These are phyloP conservation scores for Brotogeris chrysoptera DNA, from an alignment of 2,797 vertebrate genomes.

Conservation along the genomic window DNA sequence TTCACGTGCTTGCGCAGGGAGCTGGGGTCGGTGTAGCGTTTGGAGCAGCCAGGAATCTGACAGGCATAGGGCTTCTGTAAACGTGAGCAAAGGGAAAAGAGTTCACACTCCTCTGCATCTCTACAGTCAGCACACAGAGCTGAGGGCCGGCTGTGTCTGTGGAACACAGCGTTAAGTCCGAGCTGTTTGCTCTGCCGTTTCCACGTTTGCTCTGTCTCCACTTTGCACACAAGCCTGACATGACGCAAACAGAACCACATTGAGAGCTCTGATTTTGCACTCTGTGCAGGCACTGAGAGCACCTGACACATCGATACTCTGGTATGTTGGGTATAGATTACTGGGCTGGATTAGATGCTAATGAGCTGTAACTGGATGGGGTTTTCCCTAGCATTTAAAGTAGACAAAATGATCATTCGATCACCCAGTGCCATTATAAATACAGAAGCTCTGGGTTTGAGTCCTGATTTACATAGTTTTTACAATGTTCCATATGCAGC, in stretches of 20 bases:
- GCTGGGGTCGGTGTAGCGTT: constrained; percentile 98
- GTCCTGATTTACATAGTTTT: background rate
- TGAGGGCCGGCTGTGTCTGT: background rate
- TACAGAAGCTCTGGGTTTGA: background rate
- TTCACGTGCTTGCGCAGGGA: constrained; percentile 98
- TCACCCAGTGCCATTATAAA: background rate
- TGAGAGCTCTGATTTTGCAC: background rate
- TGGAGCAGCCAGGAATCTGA: constrained; percentile 97
- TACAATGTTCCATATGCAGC: background rate
- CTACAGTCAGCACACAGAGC: background rate
- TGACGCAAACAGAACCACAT: background rate
- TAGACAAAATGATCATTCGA: background rate
- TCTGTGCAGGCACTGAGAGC: background rate
- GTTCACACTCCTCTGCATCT: background rate
- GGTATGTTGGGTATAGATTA: background rate
- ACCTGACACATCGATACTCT: background rate
- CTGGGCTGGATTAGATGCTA: background rate
- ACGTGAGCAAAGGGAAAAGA: background rate
- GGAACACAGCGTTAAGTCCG: background rate
- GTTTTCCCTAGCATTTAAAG: background rate
- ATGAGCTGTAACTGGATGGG: background rate
- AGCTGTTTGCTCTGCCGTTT: background rate
- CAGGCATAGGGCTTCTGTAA: constrained; percentile 96
- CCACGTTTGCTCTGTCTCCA: background rate
- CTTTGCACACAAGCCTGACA: background rate